These are phyloP conservation scores for Lamellibrachia satsuma DNA, from an alignment of 2,888 invertebrate genomes.

Conservation along the genomic window DNA sequence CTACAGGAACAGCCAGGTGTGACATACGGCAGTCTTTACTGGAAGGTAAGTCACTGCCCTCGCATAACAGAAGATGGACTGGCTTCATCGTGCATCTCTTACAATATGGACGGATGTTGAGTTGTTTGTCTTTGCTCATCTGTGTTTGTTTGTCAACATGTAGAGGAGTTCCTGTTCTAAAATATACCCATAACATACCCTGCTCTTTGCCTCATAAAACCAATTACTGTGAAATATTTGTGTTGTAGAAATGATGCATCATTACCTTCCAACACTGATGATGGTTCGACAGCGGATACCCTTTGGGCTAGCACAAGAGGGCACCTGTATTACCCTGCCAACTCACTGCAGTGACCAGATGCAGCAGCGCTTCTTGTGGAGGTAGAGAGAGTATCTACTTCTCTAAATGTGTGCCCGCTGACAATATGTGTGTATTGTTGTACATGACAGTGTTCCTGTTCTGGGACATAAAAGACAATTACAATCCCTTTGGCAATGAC, in stretches of 20 bases:
- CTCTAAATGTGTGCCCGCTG: too few relatives aligned
- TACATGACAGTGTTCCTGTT: too few relatives aligned
- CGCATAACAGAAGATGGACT: background rate
- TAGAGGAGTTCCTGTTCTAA: too few relatives aligned
- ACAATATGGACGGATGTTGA: background rate
- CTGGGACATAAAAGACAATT: too few relatives aligned
- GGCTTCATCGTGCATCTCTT: background rate
- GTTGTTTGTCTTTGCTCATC: background rate
- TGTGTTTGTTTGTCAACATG: background rate
- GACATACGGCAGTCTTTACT: background rate
- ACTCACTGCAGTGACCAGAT: background rate
- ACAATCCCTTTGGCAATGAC: too few relatives aligned
- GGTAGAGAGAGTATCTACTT: background rate
- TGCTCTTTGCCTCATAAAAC: background rate
- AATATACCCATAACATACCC: background rate
- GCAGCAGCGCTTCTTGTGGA: constrained; percentile 17
- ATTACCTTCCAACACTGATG: background rate
- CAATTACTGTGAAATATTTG: background rate
- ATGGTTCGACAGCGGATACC: background rate
- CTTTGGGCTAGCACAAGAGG: background rate
- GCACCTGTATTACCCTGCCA: background rate
- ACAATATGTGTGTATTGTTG: too few relatives aligned
- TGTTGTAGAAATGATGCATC: background rate
- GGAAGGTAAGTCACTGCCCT: background rate
- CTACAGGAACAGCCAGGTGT: background rate